Conservation (phyloP, 2,888 invertebrate genomes). For the Cylindroiulus punctatus region DNA sequence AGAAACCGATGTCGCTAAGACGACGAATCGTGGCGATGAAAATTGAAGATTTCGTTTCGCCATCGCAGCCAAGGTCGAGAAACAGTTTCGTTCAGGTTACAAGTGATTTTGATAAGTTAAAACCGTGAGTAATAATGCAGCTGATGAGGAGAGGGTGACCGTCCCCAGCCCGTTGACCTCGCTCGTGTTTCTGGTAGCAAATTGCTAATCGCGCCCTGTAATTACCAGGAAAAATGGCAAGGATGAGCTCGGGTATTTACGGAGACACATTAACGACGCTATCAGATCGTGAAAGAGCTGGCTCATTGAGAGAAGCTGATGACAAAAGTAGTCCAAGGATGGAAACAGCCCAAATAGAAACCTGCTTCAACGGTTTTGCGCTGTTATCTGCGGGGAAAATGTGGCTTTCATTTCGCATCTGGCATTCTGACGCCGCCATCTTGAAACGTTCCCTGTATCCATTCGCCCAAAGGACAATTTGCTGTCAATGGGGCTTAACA, state of each 20-base stretch:
- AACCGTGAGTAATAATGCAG: neutral
- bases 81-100: neutral
- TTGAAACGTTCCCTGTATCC: neutral
- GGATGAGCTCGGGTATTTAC: neutral
- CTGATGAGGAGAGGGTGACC: neutral
- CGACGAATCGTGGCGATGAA: neutral
- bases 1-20: no score
- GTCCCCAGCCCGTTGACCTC: neutral
- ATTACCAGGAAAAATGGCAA: neutral
- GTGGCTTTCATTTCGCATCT: neutral
- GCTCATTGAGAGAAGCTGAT: neutral
- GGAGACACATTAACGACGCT: constrained; percentile 13
- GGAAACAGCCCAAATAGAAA: neutral
- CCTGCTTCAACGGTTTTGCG: neutral
- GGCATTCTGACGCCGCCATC: neutral
- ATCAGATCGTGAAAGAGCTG: neutral
- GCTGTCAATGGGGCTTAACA: neutral
- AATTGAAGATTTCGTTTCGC: neutral
- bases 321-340: constrained; percentile 45
- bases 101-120: neutral
- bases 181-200: neutral
- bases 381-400: neutral
- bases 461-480: neutral
- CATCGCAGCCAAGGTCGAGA: neutral
- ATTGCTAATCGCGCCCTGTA: neutral